Conservation (phyloP, 2,888 invertebrate genomes). For the Phalera bucephala region DNA sequence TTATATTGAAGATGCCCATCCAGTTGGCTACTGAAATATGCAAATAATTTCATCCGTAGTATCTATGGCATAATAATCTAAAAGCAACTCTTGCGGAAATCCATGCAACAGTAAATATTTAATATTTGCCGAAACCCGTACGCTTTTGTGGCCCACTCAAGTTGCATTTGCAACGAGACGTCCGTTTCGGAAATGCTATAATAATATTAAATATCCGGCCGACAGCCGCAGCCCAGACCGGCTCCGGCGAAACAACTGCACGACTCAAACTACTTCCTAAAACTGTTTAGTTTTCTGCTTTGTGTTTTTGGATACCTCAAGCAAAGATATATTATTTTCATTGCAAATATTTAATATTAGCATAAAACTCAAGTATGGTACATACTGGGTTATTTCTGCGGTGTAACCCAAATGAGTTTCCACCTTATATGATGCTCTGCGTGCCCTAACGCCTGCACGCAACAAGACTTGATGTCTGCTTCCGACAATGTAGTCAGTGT, state of each 20-base stretch:
- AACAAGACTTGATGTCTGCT: too few species aligned
- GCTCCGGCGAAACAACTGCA: not conserved
- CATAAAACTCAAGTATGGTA: too few species aligned
- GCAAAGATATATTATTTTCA: too few species aligned
- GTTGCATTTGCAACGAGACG: slow-evolving; percentile 9
- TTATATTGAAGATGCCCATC: too few species aligned
- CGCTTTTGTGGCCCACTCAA: not conserved
- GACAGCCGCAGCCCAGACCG: not conserved
- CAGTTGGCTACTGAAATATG: too few species aligned
- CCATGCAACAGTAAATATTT: not conserved
- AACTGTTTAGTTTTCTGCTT: not conserved
- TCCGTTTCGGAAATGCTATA: slow-evolving; percentile 36
- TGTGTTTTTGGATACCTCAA: slow-evolving; percentile 11
- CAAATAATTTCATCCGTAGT: too few species aligned
- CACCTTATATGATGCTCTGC: too few species aligned
- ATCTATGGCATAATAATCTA: not conserved
- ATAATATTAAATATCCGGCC: slow-evolving; percentile 41
- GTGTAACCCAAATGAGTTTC: too few species aligned
- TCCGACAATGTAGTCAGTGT: too few species aligned
- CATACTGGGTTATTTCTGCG: too few species aligned
- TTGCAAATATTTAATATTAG: too few species aligned
- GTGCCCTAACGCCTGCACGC: too few species aligned
- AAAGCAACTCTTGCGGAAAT: not conserved
- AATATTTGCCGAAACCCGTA: not conserved
- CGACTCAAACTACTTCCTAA: not conserved